Base-by-base conservation (phyloP, 2,888 invertebrate species). In the Halictus quadricinctus region DNA sequence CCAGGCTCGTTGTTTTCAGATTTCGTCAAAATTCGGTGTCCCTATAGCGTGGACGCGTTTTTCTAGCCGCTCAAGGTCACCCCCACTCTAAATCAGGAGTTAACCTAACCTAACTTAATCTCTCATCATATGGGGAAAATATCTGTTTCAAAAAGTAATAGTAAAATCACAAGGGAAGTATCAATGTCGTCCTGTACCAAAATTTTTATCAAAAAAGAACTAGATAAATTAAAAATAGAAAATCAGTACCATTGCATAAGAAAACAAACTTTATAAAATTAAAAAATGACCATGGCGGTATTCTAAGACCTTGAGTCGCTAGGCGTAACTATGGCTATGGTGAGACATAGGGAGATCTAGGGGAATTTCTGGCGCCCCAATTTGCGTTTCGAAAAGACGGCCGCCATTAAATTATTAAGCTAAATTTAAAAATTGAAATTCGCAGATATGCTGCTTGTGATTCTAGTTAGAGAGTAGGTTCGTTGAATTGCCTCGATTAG, bases 391-490 rank as follows among this genome's bases (percentile, higher is more conserved):
- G 18, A 18, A 6, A 18, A 64, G 29, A 18, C 29, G 64, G 29
- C 8, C 29, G 69, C 21, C 41, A 21, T 13, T 64, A 41, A 69
- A 36, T 41, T 10, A 4, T 0, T 36, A 21, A 10, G 10, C 18
- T 64, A 25, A 66, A 29, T 15, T 36, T 10, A 66, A 66, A 73
- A 50, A 83, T 41, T 43, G 29, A 25, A 84, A 60, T 74, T 83
- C 69, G 83, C 73, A 70, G 69, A 25, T 0, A 58, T n/a, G 83
- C 76, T 36, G 60, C 48, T 84, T 84, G 84, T 84, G 84, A 84
- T 84, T 79, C 76, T 76, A 83, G 70, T 84, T 83, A 25, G 25
- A 60, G 77, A 54, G 79, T 84, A 84, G 75, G 60, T 84, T 84
- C 76, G 72, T 84, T 84, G 13, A 72, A 84, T 79, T 84, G 3